These are phyloP conservation scores for Corythucha ciliata DNA, from an alignment of 2,888 invertebrate genomes.

Conservation along the genomic window DNA sequence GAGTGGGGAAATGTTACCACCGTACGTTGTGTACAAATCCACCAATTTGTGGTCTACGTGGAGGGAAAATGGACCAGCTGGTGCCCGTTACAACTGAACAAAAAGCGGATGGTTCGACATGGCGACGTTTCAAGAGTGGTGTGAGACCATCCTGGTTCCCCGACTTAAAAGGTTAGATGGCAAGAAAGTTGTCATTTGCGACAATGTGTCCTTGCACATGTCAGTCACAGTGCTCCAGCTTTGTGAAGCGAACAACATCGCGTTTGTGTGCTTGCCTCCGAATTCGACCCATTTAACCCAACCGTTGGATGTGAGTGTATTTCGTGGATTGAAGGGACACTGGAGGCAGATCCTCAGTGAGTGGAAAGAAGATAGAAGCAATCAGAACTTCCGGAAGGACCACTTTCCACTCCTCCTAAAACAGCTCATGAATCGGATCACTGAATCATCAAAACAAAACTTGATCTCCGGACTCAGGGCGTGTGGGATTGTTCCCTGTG, in stretches of 20 bases:
- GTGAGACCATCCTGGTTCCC: slow-evolving; percentile 33
- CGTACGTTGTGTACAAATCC: slow-evolving; percentile 42
- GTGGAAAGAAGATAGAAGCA: slow-evolving; percentile 23
- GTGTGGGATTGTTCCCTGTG: slow-evolving; percentile 2
- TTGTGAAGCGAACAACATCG: slow-evolving; percentile 34
- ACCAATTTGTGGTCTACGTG: slow-evolving; percentile 41
- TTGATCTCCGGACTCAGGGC: slow-evolving; percentile 8
- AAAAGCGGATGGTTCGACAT: slow-evolving; percentile 40
- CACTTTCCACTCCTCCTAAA: slow-evolving; percentile 27
- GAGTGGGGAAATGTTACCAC: slow-evolving; percentile 40
- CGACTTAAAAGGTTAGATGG: slow-evolving; percentile 31
- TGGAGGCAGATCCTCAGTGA: slow-evolving; percentile 26
- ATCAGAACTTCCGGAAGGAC: slow-evolving; percentile 24
- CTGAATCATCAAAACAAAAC: slow-evolving; percentile 7
- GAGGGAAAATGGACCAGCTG: slow-evolving; percentile 40
- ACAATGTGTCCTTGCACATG: slow-evolving; percentile 38
- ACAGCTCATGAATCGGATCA: slow-evolving; percentile 6
- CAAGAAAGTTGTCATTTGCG: slow-evolving; percentile 37
- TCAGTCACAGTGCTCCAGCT: slow-evolving; percentile 32
- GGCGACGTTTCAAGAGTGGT: slow-evolving; percentile 38
- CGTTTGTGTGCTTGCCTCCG: slow-evolving; percentile 35
- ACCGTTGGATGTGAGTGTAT: slow-evolving; percentile 35
- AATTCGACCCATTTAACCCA: slow-evolving; percentile 33
- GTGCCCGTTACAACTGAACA: slow-evolving; percentile 39
- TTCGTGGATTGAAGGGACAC: slow-evolving; percentile 31